A percentile compares a stretch with the other conserved stretches of the same genome.
Conservation (phyloP, 2,113 vertebrate genomes). For the Pygoscelis adeliae region DNA sequence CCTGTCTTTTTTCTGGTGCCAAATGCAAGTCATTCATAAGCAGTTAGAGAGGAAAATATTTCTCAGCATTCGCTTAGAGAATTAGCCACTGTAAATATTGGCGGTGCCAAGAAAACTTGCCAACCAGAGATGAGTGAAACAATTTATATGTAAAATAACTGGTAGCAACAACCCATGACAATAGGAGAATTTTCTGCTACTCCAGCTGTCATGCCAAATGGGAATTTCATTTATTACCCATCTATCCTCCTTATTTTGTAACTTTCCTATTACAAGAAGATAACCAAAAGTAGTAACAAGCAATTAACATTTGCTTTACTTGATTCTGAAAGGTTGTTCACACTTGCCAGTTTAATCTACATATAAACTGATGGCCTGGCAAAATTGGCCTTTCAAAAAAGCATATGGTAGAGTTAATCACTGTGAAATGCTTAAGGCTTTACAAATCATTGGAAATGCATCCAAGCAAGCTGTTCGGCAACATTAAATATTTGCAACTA, state of each 20-base stretch:
- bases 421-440: background rate
- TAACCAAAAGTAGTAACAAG: background rate
- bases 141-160: background rate
- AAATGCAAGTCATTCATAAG: background rate
- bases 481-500: background rate
- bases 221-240: background rate
- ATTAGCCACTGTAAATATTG: background rate
- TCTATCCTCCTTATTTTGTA: background rate
- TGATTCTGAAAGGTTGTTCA: background rate
- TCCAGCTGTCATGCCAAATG: background rate
- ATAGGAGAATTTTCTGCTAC: background rate
- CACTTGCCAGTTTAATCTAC: background rate
- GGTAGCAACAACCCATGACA: background rate
- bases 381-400: background rate
- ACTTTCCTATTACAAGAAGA: background rate
- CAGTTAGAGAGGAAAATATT: background rate
- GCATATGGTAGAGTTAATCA: background rate
- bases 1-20: background rate
- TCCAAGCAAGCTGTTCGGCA: background rate
- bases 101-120: background rate
- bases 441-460: background rate
- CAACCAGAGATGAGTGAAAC: background rate
- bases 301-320: background rate
- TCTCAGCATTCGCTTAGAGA: background rate
- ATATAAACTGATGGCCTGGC: background rate